Base-by-base conservation (phyloP, 2,113 vertebrate species). In the Apus apus region DNA sequence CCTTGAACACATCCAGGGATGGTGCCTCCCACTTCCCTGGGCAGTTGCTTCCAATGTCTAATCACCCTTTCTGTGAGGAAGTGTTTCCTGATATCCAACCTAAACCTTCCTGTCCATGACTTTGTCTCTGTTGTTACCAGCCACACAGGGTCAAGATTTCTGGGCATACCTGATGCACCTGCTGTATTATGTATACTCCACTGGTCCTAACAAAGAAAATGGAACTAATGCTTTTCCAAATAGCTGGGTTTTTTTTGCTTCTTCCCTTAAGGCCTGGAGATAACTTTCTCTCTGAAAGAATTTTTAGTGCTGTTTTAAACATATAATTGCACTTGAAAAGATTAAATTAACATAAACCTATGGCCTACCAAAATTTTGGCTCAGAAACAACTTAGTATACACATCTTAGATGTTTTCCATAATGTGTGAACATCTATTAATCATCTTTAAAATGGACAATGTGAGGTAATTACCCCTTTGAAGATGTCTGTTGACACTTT, bases 191-290 rank as follows among this genome's bases (percentile, higher is more conserved):
- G 4, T 54, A 48, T 74, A 60, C 5, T 36, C 79, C 11, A 80
- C 5, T 8, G 7, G 1, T 13, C 20, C 40, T 60, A 13, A 56
- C 2, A 54, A 74, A 54, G n/a, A n/a, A 40, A 74, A 30, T 22
- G 23, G 6, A 81, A 46, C 3, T 17, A 45, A 60, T 34, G 7
- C 43, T 13, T 51, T 45, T 36, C 34, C 8, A 71, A 32, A 50
- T 30, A 11, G 3, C 15, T 6, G 0, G 3, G 10, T 8, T 20
- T 23, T 30, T 23, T 30, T 54, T 40, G 1, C 4, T 34, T 65
- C 7, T 8, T 32, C 5, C 17, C 58, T 26, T 56, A 19, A 43
- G 13, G 10, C 15, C n/a, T 36, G 8, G 4, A 23, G 4, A 18
- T 14, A 71, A 13, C 2, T 46, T 78, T 85, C 15, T 64, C 7